Evolutionary conservation across 1,140 invertebrate species (phyloP).

Genomic region (Cyphomyrmex costatus): DNA sequence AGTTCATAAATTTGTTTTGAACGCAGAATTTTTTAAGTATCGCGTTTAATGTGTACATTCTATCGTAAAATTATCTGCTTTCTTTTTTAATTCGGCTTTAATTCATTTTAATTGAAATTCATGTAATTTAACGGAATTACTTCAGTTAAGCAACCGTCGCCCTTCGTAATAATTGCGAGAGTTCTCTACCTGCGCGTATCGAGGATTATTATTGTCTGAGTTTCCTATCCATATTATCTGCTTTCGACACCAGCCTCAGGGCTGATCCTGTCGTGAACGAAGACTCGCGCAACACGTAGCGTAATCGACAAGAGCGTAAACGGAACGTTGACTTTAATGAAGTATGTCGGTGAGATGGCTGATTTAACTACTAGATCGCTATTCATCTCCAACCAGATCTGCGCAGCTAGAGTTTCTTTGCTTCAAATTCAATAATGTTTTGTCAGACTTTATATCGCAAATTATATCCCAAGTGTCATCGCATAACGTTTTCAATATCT

Average conservation of each 20-base stretch:
- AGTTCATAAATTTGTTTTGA: background rate
- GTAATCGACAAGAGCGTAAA: constrained; percentile 36
- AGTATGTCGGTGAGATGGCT: constrained; percentile 2
- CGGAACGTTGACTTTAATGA: constrained; percentile 24
- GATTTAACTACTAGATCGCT: constrained; percentile 32
- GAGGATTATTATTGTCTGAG: constrained; percentile 50
- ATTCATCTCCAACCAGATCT: background rate
- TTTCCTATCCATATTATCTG: constrained; percentile 60
- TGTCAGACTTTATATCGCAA: background rate
- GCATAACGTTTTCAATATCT: background rate
- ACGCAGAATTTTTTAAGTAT: background rate
- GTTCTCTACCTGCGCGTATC: background rate
- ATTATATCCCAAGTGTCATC: background rate
- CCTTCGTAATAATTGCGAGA: constrained; percentile 22
- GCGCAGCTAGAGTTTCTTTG: constrained; percentile 3
- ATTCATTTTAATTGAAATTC: background rate
- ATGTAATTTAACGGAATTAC: constrained; percentile 11
- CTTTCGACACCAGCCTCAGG: constrained; percentile 60
- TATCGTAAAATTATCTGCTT: background rate
- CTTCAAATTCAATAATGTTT: background rate
- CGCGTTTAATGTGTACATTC: background rate
- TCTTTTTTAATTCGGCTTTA: background rate
- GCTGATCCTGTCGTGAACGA: constrained; percentile 53
- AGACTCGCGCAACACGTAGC: constrained; percentile 39
- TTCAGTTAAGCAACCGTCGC: background rate